Evolutionary conservation across 2,797 vertebrate genomes (phyloP).

Genomic region (Nannoperca obscura): DNA sequence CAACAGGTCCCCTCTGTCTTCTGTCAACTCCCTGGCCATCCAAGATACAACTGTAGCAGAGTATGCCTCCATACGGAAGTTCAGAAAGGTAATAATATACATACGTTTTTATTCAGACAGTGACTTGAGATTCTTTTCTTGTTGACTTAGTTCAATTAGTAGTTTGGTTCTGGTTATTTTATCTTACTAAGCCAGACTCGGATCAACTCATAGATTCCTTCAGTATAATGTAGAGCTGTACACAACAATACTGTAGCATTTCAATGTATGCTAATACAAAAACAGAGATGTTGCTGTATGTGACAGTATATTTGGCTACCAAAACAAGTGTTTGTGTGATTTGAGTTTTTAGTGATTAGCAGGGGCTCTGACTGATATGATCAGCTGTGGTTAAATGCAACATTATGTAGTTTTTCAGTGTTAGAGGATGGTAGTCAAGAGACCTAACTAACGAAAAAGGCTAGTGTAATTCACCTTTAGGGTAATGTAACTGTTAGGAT

Average conservation of each 20-base stretch:
- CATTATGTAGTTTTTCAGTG: not conserved
- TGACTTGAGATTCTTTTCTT: not conserved
- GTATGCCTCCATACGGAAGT: conserved; percentile 85
- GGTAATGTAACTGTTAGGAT: not conserved
- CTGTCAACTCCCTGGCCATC: conserved; percentile 68
- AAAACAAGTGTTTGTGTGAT: not conserved
- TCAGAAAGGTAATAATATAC: conserved; percentile 76
- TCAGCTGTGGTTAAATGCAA: conserved; percentile 5
- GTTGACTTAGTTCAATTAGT: not conserved
- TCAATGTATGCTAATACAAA: not conserved
- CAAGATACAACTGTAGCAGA: conserved; percentile 79
- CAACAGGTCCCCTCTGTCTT: conserved; percentile 70
- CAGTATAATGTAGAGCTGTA: not conserved
- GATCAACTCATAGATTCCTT: not conserved
- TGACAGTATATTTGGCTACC: not conserved
- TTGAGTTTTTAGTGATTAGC: not conserved
- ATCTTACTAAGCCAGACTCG: not conserved
- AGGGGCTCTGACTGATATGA: not conserved
- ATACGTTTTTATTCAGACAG: not conserved
- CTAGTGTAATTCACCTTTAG: not conserved
- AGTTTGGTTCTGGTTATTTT: not conserved
- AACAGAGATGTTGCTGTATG: not conserved
- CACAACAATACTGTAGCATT: not conserved
- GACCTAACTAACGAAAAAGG: not conserved
- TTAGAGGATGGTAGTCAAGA: not conserved